Evolutionary conservation across 1,140 invertebrate genomes (phyloP).

Genomic region (Matsumurasca onukii): DNA sequence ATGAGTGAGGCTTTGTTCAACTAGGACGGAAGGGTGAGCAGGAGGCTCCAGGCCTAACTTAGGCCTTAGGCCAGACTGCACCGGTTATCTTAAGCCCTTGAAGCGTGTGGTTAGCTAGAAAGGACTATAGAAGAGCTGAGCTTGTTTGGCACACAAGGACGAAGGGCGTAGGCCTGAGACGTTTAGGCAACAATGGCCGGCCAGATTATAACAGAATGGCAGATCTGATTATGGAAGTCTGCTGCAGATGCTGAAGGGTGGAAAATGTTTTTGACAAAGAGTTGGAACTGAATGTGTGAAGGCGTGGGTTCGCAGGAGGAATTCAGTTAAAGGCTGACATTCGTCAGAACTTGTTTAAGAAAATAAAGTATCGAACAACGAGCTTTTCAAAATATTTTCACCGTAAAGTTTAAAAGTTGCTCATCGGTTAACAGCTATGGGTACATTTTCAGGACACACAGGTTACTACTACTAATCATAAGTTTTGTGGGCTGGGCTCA

Average conservation of each 20-base stretch:
- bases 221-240: slow-evolving; percentile 1
- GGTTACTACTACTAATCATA: too few species aligned
- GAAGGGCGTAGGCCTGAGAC: slow-evolving; percentile 3
- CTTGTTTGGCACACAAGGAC: slow-evolving; percentile 19
- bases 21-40: neutral
- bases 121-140: neutral
- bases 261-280: neutral
- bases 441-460: too few species aligned
- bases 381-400: too few species aligned
- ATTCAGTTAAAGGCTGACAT: too few species aligned
- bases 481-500: too few species aligned
- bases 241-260: neutral
- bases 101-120: slow-evolving; percentile 2
- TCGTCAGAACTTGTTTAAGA: too few species aligned
- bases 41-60: neutral
- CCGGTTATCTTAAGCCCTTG: slow-evolving; percentile 22
- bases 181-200: neutral
- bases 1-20: too few species aligned
- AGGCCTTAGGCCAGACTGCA: neutral
- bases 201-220: slow-evolving; percentile 12
- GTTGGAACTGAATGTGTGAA: neutral
- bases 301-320: too few species aligned
- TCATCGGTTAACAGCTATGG: too few species aligned
- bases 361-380: too few species aligned
- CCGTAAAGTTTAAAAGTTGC: too few species aligned